phyloP scores from a whole-genome alignment of 2,888 invertebrate species.

The Cenopis cana region DNA sequence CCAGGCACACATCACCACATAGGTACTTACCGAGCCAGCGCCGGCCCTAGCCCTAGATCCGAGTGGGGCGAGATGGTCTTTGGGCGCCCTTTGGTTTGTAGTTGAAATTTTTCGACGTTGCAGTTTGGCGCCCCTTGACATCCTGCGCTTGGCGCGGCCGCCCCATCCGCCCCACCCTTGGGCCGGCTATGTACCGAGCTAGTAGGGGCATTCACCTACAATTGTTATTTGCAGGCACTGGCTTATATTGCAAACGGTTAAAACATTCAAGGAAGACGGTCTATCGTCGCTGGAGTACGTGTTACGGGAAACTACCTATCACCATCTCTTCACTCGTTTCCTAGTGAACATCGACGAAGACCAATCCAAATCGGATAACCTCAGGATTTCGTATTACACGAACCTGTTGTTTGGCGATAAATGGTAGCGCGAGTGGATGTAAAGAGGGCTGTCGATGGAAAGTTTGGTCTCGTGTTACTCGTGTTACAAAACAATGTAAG shows the following conservation, averaged over 20 bases:
- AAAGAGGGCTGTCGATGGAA: not conserved
- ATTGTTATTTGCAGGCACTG: slow-evolving; percentile 88
- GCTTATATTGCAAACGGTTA: slow-evolving; percentile 92
- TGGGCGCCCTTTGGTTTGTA: too few species aligned
- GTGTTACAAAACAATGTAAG: not conserved
- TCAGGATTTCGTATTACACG: slow-evolving; percentile 84
- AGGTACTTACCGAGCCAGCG: too few species aligned
- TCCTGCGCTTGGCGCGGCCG: too few species aligned
- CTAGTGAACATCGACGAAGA: slow-evolving; percentile 89
- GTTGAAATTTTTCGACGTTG: too few species aligned
- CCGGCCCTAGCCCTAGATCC: too few species aligned
- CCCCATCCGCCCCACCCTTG: too few species aligned
- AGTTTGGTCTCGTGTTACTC: not conserved
- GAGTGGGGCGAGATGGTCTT: too few species aligned
- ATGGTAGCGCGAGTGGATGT: slow-evolving; percentile 58
- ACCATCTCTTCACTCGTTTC: slow-evolving; percentile 93
- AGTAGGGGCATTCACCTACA: too few species aligned
- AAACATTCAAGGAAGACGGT: slow-evolving; percentile 93
- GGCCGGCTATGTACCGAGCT: too few species aligned
- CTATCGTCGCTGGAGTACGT: slow-evolving; percentile 93
- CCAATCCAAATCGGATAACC: slow-evolving; percentile 77
- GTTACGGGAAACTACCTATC: slow-evolving; percentile 87
- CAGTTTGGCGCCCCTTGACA: too few species aligned
- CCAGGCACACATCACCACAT: too few species aligned
- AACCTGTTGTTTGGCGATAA: slow-evolving; percentile 82